Evolutionary conservation across 2,888 invertebrate species (phyloP), one percentile per base, ranked within the genome.

Genomic region (Temnothorax rugatulus): DNA sequence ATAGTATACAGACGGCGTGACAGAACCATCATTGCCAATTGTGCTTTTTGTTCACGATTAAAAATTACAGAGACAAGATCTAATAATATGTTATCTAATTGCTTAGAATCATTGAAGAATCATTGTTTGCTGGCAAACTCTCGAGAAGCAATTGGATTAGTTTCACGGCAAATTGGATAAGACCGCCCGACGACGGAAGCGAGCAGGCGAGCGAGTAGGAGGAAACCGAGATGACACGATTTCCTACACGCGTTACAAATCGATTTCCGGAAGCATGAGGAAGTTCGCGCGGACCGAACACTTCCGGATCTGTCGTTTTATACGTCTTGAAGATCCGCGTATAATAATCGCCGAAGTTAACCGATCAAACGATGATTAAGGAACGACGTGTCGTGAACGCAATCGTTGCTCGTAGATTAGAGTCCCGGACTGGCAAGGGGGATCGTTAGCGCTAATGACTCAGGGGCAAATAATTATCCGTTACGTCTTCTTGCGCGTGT

Each of bases 391-490:
- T 76, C 63, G 82, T 15, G 63, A 63, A 52, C 52, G 77, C 63
- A 71, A 79, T 79, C 61, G 63, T 47, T 44, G 61, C 41, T 69
- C 76, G 61, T 50, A 44, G 66, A 83, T 54, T 71, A 64, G 69
- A 47, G 44, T 68, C 66, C 18, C 54, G 47, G 21, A 21, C 68
- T 66, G 29, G 44, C 38, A 54, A 34, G 59, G 18, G 13, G 54
- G 69, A 84, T 79, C 87, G 64, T 87, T 87, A 87, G 74, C 87
- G 79, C 52, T 87, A 84, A 87, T 84, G 75, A 64, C 81, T 82
- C 63, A 41, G 64, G 66, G 25, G 50, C 82, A 77, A 87, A 85
- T 87, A 85, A 85, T 87, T 87, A 83, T 81, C 87, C 63, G 50
- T 38, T 68, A 57, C 81, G 76, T 82, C 57, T 81, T 83, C 79